These are phyloP conservation scores for Hymenochirus boettgeri DNA, from an alignment of 2,113 vertebrate species.

Conservation along the genomic window DNA sequence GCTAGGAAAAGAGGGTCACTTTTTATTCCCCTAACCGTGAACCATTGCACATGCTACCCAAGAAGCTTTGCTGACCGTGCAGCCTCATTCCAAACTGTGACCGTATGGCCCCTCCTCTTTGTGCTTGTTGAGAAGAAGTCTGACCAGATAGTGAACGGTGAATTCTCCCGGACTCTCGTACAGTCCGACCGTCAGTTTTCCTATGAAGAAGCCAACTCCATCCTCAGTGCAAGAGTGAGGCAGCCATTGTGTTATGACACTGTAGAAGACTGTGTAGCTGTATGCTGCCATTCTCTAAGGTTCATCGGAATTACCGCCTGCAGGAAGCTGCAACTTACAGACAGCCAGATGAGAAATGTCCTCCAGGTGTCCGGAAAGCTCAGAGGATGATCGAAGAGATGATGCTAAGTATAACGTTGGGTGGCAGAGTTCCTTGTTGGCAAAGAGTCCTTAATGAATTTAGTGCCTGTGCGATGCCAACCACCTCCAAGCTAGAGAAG, in stretches of 20 bases:
- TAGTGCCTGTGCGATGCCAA: constrained; percentile 79
- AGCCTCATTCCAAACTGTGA: constrained; percentile 67
- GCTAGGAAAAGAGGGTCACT: constrained; percentile 57
- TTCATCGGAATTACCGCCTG: constrained; percentile 66
- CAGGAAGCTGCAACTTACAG: constrained; percentile 65
- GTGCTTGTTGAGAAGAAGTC: constrained; percentile 64
- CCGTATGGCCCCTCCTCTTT: constrained; percentile 75
- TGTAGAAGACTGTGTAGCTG: constrained; percentile 64
- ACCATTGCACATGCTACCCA: constrained; percentile 68
- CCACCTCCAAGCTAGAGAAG: constrained; percentile 51
- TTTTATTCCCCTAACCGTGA: constrained; percentile 60
- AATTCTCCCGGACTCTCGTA: constrained; percentile 63
- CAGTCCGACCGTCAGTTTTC: constrained; percentile 64
- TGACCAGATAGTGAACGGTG: constrained; percentile 40
- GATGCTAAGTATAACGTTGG: constrained; percentile 70
- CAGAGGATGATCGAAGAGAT: constrained; percentile 81
- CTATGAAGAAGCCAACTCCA: constrained; percentile 69
- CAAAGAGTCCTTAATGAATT: constrained; percentile 44
- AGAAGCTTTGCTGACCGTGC: constrained; percentile 55
- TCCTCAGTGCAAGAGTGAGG: constrained; percentile 19
- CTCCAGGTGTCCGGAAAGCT: constrained; percentile 66
- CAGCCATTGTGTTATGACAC: constrained; percentile 45
- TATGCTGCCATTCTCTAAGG: constrained; percentile 69
- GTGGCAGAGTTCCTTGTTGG: constrained; percentile 60
- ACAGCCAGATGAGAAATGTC: constrained; percentile 55